Percentiles rank a stretch among this genome's conserved stretches.
These are phyloP conservation scores for Sarcophaga caerulescens DNA, from an alignment of 2,888 invertebrate species.

Conservation along the genomic window DNA sequence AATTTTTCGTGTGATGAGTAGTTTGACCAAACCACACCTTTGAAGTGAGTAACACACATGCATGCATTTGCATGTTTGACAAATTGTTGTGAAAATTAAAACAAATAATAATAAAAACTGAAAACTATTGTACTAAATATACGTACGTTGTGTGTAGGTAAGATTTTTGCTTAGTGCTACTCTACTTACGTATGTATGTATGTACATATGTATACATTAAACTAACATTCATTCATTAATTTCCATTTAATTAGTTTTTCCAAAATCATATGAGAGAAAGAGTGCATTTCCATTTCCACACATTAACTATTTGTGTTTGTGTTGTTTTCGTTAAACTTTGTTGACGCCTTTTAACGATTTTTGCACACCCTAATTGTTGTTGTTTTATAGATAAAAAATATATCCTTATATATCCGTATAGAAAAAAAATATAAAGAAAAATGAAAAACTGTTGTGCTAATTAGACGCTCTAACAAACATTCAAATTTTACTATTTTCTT, in stretches of 20 bases:
- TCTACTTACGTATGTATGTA: no score
- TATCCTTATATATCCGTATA: conserved; percentile 20
- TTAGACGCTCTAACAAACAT: conserved; percentile 60
- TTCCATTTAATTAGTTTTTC: conserved; percentile 72
- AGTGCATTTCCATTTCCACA: conserved; percentile 43
- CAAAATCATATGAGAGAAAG: conserved; percentile 55
- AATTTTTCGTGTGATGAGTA: conserved; percentile 7
- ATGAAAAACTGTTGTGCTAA: conserved; percentile 58
- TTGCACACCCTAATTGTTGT: conserved; percentile 68
- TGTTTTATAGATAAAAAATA: conserved; percentile 9
- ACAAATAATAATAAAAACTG: conserved; percentile 40
- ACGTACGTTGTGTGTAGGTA: no score
- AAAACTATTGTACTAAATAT: background rate
- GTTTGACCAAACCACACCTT: conserved; percentile 58
- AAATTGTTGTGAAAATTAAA: conserved; percentile 50
- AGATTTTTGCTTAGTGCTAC: no score
- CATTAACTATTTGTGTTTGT: conserved; percentile 22
- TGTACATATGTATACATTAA: conserved; percentile 18
- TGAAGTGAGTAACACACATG: conserved; percentile 44
- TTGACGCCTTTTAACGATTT: conserved; percentile 72
- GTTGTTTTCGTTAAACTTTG: conserved; percentile 66
- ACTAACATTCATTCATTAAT: conserved; percentile 70
- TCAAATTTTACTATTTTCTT: conserved; percentile 44
- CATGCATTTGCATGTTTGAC: conserved; percentile 68
- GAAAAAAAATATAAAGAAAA: background rate